Evolutionary conservation across 2,888 invertebrate species (phyloP).

Genomic region (Thymelicus sylvestris): DNA sequence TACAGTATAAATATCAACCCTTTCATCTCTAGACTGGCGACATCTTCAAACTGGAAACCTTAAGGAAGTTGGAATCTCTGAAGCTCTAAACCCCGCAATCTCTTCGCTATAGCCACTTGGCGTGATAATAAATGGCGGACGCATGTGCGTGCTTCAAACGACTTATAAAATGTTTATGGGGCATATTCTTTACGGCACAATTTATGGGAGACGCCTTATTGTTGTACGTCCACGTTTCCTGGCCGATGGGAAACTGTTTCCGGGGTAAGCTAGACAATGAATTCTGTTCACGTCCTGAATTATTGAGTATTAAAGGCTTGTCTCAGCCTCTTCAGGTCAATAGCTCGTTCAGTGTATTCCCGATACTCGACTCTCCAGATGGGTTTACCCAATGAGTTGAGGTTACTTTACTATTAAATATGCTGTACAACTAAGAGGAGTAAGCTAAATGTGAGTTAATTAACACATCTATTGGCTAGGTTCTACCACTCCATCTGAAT

Average conservation of each 20-base stretch:
- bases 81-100: conserved; percentile 19
- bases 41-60: conserved; percentile 5
- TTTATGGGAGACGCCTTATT: conserved; percentile 52
- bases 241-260: conserved; percentile 8
- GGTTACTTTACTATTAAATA: no score
- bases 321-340: background rate
- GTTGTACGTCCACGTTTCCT: conserved; percentile 38
- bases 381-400: no score
- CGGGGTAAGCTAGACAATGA: conserved; percentile 1
- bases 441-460: no score
- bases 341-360: background rate
- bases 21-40: background rate
- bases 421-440: no score
- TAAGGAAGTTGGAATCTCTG: conserved; percentile 17
- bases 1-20: background rate
- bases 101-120: conserved; percentile 19
- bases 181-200: conserved; percentile 55
- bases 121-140: conserved; percentile 42
- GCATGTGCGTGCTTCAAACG: conserved; percentile 57
- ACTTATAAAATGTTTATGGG: conserved; percentile 67
- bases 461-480: no score
- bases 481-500: no score
- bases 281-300: conserved; percentile 4
- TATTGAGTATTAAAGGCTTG: conserved; percentile 10
- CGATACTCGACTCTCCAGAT: background rate